A percentile compares a stretch with the other conserved stretches of the same genome.
phyloP scores from a whole-genome alignment of 2,888 invertebrate species.

The Philereme transversata region DNA sequence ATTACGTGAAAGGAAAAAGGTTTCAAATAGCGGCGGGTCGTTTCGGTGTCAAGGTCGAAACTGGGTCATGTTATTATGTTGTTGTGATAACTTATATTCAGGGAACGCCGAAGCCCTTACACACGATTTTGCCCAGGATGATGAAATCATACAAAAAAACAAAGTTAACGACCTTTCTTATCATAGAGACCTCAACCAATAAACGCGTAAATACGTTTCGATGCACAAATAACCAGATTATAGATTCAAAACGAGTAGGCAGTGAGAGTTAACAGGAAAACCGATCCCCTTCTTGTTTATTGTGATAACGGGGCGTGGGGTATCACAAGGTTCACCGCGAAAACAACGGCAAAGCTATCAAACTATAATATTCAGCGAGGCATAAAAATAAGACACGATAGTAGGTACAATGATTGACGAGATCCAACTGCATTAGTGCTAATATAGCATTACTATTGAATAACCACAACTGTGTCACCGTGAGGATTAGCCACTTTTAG shows the following conservation, averaged over 20 bases:
- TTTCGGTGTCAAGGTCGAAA: constrained; percentile 33
- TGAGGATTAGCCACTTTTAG: constrained; percentile 25
- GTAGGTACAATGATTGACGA: constrained; percentile 27
- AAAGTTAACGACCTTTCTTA: not conserved
- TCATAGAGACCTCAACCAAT: not conserved
- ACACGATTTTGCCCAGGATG: not conserved
- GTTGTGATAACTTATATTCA: not conserved
- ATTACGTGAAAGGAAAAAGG: constrained; percentile 28
- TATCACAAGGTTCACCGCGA: not conserved
- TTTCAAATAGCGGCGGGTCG: constrained; percentile 24
- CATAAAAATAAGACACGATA: constrained; percentile 39
- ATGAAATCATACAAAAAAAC: not conserved
- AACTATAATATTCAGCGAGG: constrained; percentile 11
- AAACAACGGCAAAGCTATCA: not conserved
- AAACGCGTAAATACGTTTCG: not conserved
- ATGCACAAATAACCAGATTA: not conserved
- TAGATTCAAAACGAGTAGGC: not conserved
- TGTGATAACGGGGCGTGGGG: not conserved
- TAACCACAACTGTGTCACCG: constrained; percentile 33
- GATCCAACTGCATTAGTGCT: constrained; percentile 29
- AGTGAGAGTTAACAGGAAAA: not conserved
- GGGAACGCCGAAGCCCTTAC: not conserved
- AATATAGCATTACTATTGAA: constrained; percentile 41
- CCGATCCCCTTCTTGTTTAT: not conserved
- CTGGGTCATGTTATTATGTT: not conserved